These are phyloP conservation scores for Brienomyrus longianalis DNA, from an alignment of 2,113 vertebrate species.

Conservation along the genomic window DNA sequence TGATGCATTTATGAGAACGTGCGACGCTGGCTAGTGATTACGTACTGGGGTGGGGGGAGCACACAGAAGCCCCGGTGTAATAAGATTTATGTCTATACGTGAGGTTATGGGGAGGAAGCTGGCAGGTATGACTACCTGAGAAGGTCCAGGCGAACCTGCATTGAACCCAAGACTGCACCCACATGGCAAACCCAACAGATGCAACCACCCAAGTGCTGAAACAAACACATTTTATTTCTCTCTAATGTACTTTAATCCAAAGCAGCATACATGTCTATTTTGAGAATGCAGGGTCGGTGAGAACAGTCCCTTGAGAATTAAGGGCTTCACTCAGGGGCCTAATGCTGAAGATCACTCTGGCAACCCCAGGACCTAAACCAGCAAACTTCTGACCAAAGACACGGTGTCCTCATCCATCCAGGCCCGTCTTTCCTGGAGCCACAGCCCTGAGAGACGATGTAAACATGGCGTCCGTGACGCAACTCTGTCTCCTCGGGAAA, in stretches of 20 bases:
- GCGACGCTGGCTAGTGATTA: constrained; percentile 15
- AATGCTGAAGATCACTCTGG: neutral
- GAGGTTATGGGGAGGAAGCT: constrained; percentile 28
- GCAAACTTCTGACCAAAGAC: neutral
- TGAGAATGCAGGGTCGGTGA: neutral
- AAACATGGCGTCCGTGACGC: neutral
- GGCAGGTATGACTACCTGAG: neutral
- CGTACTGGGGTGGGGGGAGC: neutral
- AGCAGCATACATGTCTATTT: neutral
- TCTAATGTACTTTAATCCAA: constrained; percentile 5
- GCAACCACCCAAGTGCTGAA: neutral
- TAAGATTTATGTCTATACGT: constrained; percentile 23
- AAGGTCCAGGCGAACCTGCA: neutral
- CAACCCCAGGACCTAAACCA: neutral
- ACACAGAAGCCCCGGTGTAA: neutral
- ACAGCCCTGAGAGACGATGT: neutral
- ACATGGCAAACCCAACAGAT: neutral
- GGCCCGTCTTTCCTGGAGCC: neutral
- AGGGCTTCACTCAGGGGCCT: neutral
- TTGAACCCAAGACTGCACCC: neutral
- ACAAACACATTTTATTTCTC: neutral
- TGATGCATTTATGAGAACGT: constrained; percentile 23
- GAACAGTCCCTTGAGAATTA: neutral
- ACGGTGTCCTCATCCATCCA: neutral
- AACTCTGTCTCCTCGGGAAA: neutral